phyloP scores from a whole-genome alignment of 2,113 vertebrate genomes.

The Vulpes ferrilata region DNA sequence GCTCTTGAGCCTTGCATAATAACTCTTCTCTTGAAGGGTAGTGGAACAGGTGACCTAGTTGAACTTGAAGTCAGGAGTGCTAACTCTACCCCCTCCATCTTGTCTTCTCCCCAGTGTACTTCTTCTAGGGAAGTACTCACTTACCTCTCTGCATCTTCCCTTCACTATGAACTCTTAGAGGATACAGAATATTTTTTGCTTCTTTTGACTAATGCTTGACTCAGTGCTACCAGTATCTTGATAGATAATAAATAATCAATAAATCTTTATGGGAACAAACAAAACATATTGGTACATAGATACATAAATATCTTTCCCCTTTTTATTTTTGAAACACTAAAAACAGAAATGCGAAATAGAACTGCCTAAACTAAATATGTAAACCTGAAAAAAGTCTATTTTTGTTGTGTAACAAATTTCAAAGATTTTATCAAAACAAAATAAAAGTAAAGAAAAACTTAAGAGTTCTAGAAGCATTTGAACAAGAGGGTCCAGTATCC shows the following conservation, averaged over 20 bases:
- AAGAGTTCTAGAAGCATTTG: background rate
- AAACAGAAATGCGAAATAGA: background rate
- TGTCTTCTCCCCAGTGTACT: background rate
- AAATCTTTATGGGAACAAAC: background rate
- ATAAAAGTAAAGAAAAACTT: background rate
- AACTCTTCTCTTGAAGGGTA: background rate
- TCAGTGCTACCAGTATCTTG: background rate
- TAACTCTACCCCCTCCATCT: background rate
- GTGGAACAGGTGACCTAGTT: background rate
- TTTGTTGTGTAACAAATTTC: background rate
- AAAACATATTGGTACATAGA: background rate
- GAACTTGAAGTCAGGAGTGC: background rate
- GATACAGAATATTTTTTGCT: background rate
- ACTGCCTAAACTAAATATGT: background rate
- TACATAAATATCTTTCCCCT: background rate
- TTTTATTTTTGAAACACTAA: conserved; percentile 6
- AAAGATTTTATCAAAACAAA: background rate
- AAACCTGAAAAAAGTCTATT: background rate
- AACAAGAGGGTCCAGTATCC: background rate
- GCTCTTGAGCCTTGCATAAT: background rate
- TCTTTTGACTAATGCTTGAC: background rate
- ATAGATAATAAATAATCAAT: background rate
- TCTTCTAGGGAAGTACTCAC: background rate
- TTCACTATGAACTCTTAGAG: background rate
- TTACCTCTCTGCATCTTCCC: background rate